phyloP scores from a whole-genome alignment of 2,888 invertebrate genomes.

The Nephrotoma appendiculata region DNA sequence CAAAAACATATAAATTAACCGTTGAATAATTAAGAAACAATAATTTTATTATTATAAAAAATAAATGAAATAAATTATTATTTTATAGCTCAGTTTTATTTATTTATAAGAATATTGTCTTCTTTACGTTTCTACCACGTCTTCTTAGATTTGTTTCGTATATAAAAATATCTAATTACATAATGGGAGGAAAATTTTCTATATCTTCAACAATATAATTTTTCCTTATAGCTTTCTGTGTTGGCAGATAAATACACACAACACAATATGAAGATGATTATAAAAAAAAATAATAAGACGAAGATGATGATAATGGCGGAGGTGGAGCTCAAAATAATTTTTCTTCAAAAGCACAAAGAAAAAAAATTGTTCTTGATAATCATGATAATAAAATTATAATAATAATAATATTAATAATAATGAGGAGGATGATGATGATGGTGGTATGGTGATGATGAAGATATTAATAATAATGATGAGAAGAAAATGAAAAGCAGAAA shows the following conservation, averaged over 20 bases:
- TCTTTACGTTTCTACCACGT: background rate
- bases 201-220: background rate
- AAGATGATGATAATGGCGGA: background rate
- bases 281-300: background rate
- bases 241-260: background rate
- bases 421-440: background rate
- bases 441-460: background rate
- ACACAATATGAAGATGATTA: background rate
- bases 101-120: background rate
- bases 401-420: background rate
- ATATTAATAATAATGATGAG: background rate
- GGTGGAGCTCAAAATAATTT: background rate
- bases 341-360: background rate
- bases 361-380: background rate
- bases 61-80: background rate
- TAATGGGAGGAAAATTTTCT: background rate
- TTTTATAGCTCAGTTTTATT: background rate
- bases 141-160: background rate
- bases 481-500: background rate
- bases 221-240: background rate
- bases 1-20: background rate
- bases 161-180: background rate
- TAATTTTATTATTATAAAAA: background rate
- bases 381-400: background rate
- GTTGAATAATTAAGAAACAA: background rate